phyloP scores from a whole-genome alignment of 2,888 invertebrate genomes.

The Leptinotarsa rubiginosa region DNA sequence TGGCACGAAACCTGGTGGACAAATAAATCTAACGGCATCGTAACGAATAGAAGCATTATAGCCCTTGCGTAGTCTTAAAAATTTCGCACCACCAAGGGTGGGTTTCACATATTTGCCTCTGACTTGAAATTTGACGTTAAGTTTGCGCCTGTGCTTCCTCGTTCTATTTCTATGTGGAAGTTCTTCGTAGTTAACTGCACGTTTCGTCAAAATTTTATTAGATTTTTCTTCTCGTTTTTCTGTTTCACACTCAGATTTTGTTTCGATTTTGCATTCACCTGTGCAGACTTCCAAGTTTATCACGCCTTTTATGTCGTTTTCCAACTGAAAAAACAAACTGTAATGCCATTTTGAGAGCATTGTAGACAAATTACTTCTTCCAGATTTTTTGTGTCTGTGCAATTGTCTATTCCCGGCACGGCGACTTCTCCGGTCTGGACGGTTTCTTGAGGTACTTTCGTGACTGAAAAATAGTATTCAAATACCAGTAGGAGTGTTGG shows the following conservation, averaged over 20 bases:
- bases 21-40: slow-evolving; percentile 57
- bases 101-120: slow-evolving; percentile 52
- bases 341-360: neutral
- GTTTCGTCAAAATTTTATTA: slow-evolving; percentile 55
- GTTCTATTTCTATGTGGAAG: slow-evolving; percentile 48
- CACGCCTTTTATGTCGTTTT: slow-evolving; percentile 50
- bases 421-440: slow-evolving; percentile 65
- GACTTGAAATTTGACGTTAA: slow-evolving; percentile 59
- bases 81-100: slow-evolving; percentile 25
- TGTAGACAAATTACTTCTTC: slow-evolving; percentile 58
- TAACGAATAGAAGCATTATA: slow-evolving; percentile 44
- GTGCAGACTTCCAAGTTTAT: slow-evolving; percentile 47
- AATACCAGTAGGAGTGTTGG: neutral
- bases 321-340: slow-evolving; percentile 49
- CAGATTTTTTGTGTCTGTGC: slow-evolving; percentile 65
- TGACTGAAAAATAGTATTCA: slow-evolving; percentile 57
- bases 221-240: slow-evolving; percentile 52
- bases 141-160: slow-evolving; percentile 45
- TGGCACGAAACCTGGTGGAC: slow-evolving; percentile 70
- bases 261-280: slow-evolving; percentile 46
- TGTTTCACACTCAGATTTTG: slow-evolving; percentile 47
- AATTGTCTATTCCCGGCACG: slow-evolving; percentile 62
- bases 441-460: slow-evolving; percentile 67
- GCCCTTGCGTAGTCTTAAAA: slow-evolving; percentile 33
- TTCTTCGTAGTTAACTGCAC: slow-evolving; percentile 47